Base-by-base conservation (phyloP, 2,797 vertebrate species). In the Phaenicophaeus curvirostris region DNA sequence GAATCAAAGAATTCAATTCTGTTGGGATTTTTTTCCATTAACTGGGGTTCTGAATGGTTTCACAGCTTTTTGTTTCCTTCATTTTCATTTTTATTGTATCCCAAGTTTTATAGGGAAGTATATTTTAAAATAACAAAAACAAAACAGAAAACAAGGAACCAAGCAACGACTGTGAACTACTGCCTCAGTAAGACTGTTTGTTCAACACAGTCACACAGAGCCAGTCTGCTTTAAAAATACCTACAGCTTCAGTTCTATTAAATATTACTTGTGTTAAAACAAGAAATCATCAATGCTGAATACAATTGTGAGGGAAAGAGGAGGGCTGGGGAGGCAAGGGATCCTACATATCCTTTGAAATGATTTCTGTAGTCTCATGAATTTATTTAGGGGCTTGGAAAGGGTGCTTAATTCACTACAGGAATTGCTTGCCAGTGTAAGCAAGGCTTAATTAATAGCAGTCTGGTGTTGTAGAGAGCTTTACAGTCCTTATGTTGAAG, bases 1-100 rank as follows among this genome's bases (percentile, higher is more conserved):
- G 94, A 96, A 94, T 94, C 85, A 91, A 96, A 96, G 66, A 90
- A 91, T 54, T 89, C 3, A 11, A 54, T 92, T 95, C 85, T 93
- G 44, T 39, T 93, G 93, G 85, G 92, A 87, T 68, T 95, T 81
- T 81, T 86, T 86, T 53, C 76, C 48, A 68, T 92, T 91, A 95
- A 95, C 91, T 71, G 50, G 55, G 15, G 14, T 55, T 85, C 88
- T 86, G 83, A 84, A 78, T 79, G 48, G 18, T 90, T 92, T 93
- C 44, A 48, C 24, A 79, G 50, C 19, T 53, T 42, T 93, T 95
- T 91, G 54, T 84, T 94, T 93, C 79, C 69, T 80, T 93, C 39
- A 68, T 85, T 46, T 91, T 85, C 9, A 25, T 87, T 93, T 94
- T 92, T 78, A 73, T 66, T 62, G 51, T 53, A 81, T 82, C 58